These are phyloP conservation scores for Micrasema minimum DNA, from an alignment of 1,140 invertebrate species.

Conservation along the genomic window DNA sequence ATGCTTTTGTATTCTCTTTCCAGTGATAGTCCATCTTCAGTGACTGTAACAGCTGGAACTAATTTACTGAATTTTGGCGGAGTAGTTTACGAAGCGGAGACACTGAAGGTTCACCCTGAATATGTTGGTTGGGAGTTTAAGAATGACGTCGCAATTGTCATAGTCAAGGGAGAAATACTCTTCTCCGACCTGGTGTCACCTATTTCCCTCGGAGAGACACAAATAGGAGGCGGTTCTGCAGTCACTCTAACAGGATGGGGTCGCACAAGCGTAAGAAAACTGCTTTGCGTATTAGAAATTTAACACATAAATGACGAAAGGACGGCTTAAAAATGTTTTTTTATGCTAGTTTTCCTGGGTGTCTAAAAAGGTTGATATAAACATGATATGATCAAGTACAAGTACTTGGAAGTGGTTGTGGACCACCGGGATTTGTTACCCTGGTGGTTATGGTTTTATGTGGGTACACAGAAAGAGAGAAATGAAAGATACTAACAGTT, in stretches of 20 bases:
- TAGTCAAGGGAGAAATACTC: conserved; percentile 20
- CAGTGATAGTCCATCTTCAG: not conserved
- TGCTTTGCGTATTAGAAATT: too few relatives aligned
- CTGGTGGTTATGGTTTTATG: too few relatives aligned
- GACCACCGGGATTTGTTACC: too few relatives aligned
- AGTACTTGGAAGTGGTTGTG: too few relatives aligned
- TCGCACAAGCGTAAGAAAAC: conserved; percentile 58
- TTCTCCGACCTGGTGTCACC: conserved; percentile 7
- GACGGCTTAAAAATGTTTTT: too few relatives aligned
- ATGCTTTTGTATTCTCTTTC: not conserved
- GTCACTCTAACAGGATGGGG: conserved; percentile 70
- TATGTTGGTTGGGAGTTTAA: conserved; percentile 54
- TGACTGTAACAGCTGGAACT: conserved; percentile 52
- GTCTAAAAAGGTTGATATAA: too few relatives aligned
- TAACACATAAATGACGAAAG: too few relatives aligned
- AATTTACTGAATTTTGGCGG: conserved; percentile 60
- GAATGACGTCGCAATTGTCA: conserved; percentile 41
- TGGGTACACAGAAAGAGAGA: too few relatives aligned
- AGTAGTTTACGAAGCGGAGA: conserved; percentile 55
- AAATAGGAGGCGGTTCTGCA: conserved; percentile 50
- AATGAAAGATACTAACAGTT: too few relatives aligned
- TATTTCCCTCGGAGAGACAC: conserved; percentile 17
- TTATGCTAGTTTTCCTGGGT: too few relatives aligned
- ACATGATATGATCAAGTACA: too few relatives aligned
- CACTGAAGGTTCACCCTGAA: conserved; percentile 56